Evolutionary conservation across 2,888 invertebrate genomes (phyloP).

Genomic region (Cerceris ruficornis): DNA sequence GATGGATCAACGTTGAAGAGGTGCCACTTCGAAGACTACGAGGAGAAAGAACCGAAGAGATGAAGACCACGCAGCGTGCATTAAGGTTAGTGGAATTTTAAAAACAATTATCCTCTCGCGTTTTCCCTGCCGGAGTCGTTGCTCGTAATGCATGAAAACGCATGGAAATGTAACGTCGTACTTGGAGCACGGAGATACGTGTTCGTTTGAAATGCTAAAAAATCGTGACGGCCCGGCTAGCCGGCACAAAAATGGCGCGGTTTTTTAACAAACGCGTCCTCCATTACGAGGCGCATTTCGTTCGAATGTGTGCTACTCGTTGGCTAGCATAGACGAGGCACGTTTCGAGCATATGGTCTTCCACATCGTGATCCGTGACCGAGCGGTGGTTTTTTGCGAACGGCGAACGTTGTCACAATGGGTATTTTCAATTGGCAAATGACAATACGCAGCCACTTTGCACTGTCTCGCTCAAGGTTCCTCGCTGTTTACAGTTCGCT

Average conservation of each 20-base stretch:
- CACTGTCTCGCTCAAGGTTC: too few species aligned
- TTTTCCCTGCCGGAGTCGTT: not conserved
- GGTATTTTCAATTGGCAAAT: not conserved
- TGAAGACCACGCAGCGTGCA: slow-evolving; percentile 71
- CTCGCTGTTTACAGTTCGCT: too few species aligned
- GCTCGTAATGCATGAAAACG: not conserved
- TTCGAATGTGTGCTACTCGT: not conserved
- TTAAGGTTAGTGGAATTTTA: slow-evolving; percentile 55
- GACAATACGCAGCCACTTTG: too few species aligned
- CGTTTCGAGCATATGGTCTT: not conserved
- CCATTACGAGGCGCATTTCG: not conserved
- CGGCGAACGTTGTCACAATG: too few species aligned
- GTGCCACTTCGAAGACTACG: slow-evolving; percentile 22
- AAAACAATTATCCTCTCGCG: slow-evolving; percentile 1
- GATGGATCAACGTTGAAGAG: slow-evolving; percentile 58
- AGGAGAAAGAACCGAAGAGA: slow-evolving; percentile 41
- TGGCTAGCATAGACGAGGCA: not conserved
- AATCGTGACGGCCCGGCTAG: too few species aligned
- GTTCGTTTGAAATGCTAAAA: too few species aligned
- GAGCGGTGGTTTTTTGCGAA: not conserved
- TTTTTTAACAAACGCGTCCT: too few species aligned
- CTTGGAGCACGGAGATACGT: too few species aligned
- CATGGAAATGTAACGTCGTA: not conserved
- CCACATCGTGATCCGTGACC: too few species aligned
- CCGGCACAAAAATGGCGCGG: too few species aligned